Evolutionary conservation across 2,888 invertebrate species (phyloP), one percentile per base, ranked within the genome.

Genomic region (Asteroscopus sphinx): DNA sequence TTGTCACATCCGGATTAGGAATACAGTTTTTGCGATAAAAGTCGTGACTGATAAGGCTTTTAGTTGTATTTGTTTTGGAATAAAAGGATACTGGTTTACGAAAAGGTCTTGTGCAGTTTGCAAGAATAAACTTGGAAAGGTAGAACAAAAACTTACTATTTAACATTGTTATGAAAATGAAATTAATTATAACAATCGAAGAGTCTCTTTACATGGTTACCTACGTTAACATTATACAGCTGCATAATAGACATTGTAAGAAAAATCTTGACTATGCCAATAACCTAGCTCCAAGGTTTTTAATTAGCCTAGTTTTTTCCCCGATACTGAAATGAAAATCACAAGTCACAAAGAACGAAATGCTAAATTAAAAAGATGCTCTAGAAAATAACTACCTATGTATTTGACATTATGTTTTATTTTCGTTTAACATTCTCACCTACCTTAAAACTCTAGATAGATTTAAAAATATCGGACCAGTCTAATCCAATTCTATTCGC

Each of bases 1-100:
- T 46, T 39, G 54, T 48, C 47, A 66, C 47, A 71, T 68, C 72
- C 72, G 72, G 68, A 72, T 68, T 66, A 58, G 72, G 68, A 72
- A 72, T 66, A 58, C 25, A 55, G 40, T 33, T 55, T 58, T 55
- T 47, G 68, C 68, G 67, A 59, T 55, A 66, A 55, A 45, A 8
- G n/a, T 28, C 21, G 58, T 37, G 13, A 30, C 59, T 45, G 67
- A 68, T 66, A 68, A 68, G 26, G 9, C 7, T 36, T 46, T 39
- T 9, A 52, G 12, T 42, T 35, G 32, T 68, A 30, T 65, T 65
- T 58, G 41, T 44, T 6, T 46, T 40, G 17, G 16, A n/a, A 33
- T 58, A 32, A 65, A 70, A 56, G 66, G 36, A 65, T 52, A 35
- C 47, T 44, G 12, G 15, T 28, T 26, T 33, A 21, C 42, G 25